Evolutionary conservation across 2,888 invertebrate genomes (phyloP), one percentile per base, ranked within the genome.

Genomic region (Andrena trimmerana): DNA sequence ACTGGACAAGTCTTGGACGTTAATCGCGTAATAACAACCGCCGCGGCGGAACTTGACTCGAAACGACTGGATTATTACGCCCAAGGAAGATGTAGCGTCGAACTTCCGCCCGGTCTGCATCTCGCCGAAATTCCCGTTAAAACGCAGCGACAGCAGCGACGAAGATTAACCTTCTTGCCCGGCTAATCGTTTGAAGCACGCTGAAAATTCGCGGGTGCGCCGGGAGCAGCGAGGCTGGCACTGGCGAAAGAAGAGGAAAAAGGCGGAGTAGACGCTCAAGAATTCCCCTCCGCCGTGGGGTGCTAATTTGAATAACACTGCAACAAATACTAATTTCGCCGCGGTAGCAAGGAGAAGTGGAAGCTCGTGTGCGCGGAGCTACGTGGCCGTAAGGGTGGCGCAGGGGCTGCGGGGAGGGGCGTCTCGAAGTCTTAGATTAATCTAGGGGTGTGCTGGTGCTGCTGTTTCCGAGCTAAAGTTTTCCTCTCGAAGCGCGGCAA

Each of bases 261-360:
- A 54, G 33, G 50, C 7, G 20, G 7, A 10, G 6, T 4, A 24
- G 48, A 24, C 16, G 20, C 31, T 42, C 16, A 33, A 33, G 27
- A 66, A 48, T 68, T 69, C 8, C 13, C 10, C 57, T 27, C 10
- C 20, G 27, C 20, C n/a, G 16, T 0, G 42, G 42, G 10, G 48
- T 67, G 84, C 83, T 86, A 90, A 91, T 91, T 91, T 90, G 88
- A 90, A 90, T 91, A 91, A 90, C 90, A 89, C 88, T 85, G 83
- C 88, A 88, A 90, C 91, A 89, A 90, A 91, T 91, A 91, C 89
- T 89, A 91, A 89, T 91, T 90, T 86, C 75, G 42, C 20, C 63
- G 52, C 68, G 65, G 31, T n/a, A 24, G 48, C 60, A 20, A 60
- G 59, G 78, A 29, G 42, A 42, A 16, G 42, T 69, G 74, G 68